Percentiles rank a stretch among this genome's conserved stretches.
Evolutionary conservation across 2,797 vertebrate genomes (phyloP).

Genomic region (Austrolebias charrua): DNA sequence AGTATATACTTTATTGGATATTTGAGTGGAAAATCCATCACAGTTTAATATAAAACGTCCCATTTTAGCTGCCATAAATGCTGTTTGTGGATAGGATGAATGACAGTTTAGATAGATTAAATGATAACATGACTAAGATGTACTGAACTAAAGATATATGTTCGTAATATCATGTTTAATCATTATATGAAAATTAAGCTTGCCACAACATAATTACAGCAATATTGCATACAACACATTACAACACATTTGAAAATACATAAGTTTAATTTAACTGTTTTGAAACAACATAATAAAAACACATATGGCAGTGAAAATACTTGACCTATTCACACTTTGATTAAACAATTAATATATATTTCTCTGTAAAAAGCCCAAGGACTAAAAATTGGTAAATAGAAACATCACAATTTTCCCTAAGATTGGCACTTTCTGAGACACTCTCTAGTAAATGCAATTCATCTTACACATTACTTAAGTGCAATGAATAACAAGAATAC

Average conservation of each 20-base stretch:
- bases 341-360: not conserved
- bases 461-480: not conserved
- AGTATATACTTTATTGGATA: no score
- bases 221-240: no score
- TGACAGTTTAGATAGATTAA: no score
- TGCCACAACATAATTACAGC: no score
- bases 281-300: not conserved
- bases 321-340: not conserved
- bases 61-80: no score
- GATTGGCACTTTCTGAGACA: not conserved
- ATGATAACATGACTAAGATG: no score
- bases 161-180: no score
- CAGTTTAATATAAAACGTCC: no score
- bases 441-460: not conserved
- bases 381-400: not conserved
- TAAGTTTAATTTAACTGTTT: not conserved
- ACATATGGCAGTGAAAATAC: not conserved
- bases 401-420: not conserved
- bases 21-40: no score
- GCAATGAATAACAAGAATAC: not conserved
- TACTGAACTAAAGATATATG: no score
- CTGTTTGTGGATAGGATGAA: no score
- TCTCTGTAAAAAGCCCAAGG: not conserved
- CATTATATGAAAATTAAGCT: no score
- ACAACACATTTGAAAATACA: not conserved